Conservation (phyloP, 64 coral and sea anemone genomes). For the Dendronephthya gigantea region DNA sequence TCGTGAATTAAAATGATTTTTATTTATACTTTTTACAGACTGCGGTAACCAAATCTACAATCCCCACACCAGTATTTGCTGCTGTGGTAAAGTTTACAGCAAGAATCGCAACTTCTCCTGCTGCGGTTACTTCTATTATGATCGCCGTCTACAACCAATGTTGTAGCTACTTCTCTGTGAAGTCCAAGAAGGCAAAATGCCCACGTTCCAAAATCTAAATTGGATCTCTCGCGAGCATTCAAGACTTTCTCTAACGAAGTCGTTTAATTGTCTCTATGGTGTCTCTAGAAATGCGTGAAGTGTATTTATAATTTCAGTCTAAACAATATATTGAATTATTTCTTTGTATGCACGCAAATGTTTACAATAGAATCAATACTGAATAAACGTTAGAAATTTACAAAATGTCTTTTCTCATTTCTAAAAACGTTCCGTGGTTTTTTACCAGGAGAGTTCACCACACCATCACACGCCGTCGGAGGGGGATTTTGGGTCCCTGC, state of each 20-base stretch:
- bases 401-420: no score
- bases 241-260: background rate
- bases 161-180: background rate
- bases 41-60: background rate
- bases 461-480: no score
- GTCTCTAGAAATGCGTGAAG: background rate
- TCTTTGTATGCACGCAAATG: no score
- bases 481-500: no score
- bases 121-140: background rate
- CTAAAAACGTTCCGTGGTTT: no score
- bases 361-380: no score
- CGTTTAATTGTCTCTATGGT: background rate
- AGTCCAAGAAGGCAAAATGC: background rate
- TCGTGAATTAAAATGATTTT: background rate
- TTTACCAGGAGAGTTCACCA: no score
- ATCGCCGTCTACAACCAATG: background rate
- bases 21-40: background rate
- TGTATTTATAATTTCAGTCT: no score
- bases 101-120: background rate
- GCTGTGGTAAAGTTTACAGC: background rate
- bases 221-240: background rate
- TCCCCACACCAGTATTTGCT: background rate
- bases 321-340: no score
- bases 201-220: background rate
- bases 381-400: no score